Percentiles rank a stretch among this genome's conserved stretches.
Evolutionary conservation across 2,113 vertebrate species (phyloP).

Genomic region (Anthoscopus minutus): DNA sequence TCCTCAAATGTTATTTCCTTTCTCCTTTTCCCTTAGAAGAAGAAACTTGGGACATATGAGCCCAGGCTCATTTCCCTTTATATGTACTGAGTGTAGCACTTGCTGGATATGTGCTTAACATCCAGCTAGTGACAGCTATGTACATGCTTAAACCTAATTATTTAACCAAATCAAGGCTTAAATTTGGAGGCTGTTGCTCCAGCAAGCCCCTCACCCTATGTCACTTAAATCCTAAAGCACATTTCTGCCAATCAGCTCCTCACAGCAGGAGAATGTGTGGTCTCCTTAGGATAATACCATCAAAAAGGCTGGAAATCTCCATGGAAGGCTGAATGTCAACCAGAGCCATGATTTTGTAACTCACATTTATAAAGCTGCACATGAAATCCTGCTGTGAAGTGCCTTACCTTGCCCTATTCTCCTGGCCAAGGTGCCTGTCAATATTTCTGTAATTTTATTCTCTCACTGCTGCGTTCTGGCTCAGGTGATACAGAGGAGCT

Average conservation of each 20-base stretch:
- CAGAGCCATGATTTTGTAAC: background rate
- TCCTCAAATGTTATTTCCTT: background rate
- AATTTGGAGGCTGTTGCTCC: background rate
- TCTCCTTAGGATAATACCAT: background rate
- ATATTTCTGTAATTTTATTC: background rate
- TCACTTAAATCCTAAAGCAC: background rate
- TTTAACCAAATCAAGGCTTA: background rate
- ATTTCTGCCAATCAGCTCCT: background rate
- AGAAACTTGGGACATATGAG: background rate
- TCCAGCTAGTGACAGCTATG: background rate
- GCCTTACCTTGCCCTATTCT: background rate
- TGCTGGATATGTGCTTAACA: background rate
- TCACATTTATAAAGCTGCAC: background rate
- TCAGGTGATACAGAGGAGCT: background rate
- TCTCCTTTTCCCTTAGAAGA: background rate
- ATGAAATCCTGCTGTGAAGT: background rate
- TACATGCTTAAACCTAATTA: background rate
- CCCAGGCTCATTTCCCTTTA: background rate
- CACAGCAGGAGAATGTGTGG: background rate
- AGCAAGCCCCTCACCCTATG: background rate
- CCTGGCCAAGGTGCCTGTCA: background rate
- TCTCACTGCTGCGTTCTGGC: background rate
- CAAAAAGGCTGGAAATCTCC: background rate
- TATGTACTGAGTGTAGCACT: background rate
- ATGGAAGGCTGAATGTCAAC: background rate